phyloP scores from a whole-genome alignment of 2,113 vertebrate genomes.

The Diglossa brunneiventris region DNA sequence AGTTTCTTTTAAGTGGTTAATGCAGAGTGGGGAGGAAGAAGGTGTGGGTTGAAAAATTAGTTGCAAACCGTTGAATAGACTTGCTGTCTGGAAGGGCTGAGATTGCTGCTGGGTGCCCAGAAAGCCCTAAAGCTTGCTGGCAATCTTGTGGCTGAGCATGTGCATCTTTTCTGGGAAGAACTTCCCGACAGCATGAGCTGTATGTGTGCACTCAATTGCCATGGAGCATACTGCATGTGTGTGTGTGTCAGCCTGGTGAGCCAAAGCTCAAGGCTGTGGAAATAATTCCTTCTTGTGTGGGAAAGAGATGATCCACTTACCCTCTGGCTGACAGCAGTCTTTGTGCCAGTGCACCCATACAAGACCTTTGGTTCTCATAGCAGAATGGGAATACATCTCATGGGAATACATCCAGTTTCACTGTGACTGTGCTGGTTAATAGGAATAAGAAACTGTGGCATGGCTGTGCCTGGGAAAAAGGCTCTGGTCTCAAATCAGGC shows the following conservation, averaged over 20 bases:
- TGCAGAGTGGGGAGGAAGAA: background rate
- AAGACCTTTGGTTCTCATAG: background rate
- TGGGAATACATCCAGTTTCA: background rate
- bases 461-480: background rate
- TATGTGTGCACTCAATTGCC: background rate
- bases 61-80: background rate
- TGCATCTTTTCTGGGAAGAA: background rate
- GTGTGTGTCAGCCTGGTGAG: background rate
- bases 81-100: background rate
- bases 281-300: background rate
- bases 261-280: background rate
- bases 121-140: background rate
- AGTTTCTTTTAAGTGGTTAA: background rate
- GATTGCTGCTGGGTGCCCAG: background rate
- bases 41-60: background rate
- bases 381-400: background rate
- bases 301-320: background rate
- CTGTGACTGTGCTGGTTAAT: background rate
- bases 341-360: background rate
- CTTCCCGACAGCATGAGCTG: background rate
- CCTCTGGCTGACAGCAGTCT: background rate
- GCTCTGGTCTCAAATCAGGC: background rate
- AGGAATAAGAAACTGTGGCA: background rate
- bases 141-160: background rate
- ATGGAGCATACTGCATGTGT: accelerated